phyloP scores from a whole-genome alignment of 2,888 invertebrate species.

The Matsumyia berberina region DNA sequence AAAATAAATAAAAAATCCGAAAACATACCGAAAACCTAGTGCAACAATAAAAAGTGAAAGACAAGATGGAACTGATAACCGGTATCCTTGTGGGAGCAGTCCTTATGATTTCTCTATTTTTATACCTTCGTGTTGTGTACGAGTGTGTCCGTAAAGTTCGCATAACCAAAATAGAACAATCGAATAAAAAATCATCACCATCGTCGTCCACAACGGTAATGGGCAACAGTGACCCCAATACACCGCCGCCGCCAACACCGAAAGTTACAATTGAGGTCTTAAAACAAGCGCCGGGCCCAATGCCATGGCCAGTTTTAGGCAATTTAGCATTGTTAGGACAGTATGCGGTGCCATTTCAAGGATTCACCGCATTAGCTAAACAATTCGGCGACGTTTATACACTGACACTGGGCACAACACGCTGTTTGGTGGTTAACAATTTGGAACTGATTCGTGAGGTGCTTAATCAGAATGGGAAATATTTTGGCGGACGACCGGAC shows the following conservation, averaged over 20 bases:
- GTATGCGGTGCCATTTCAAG: slow-evolving; percentile 88
- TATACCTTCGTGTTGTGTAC: slow-evolving; percentile 78
- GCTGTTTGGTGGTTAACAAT: slow-evolving; percentile 91
- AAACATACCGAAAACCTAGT: slow-evolving; percentile 10
- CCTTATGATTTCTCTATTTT: slow-evolving; percentile 73
- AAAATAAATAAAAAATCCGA: neutral
- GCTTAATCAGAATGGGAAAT: slow-evolving; percentile 90
- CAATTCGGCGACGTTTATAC: slow-evolving; percentile 90
- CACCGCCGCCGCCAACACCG: slow-evolving; percentile 6
- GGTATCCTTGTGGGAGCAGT: slow-evolving; percentile 70
- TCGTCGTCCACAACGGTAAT: slow-evolving; percentile 31
- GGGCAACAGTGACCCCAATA: slow-evolving; percentile 45
- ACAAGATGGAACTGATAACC: slow-evolving; percentile 74
- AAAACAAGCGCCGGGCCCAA: slow-evolving; percentile 87
- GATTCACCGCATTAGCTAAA: slow-evolving; percentile 88
- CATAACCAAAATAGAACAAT: slow-evolving; percentile 64
- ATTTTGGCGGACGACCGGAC: slow-evolving; percentile 92
- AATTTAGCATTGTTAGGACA: slow-evolving; percentile 88
- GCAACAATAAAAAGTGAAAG: slow-evolving; percentile 11
- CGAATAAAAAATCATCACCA: slow-evolving; percentile 59
- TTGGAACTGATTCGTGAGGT: slow-evolving; percentile 90
- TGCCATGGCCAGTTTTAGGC: slow-evolving; percentile 89
- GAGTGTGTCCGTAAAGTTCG: slow-evolving; percentile 78
- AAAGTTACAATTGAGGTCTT: slow-evolving; percentile 64
- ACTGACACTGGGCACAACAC: slow-evolving; percentile 88